Evolutionary conservation across 1,140 invertebrate genomes (phyloP), one percentile per base, ranked within the genome.

Genomic region (Brachystomella parvula): DNA sequence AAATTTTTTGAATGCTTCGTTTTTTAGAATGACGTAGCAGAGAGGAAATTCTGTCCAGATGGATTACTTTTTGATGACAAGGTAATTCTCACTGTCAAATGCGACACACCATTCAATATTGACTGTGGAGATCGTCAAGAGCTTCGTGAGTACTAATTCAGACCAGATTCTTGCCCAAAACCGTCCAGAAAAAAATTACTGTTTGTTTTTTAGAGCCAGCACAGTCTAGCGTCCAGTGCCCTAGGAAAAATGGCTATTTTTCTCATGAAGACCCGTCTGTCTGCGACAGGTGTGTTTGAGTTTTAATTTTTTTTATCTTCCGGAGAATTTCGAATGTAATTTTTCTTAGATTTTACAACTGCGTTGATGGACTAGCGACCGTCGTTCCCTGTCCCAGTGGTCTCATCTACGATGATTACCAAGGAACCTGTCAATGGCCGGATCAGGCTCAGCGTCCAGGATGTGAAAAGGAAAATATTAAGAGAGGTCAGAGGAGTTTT

Each of bases 221-320:
- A 61, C n/a, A 65, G 59, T 61, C 68, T 64, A 71, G 74, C 64
- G 49, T 70, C 60, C 65, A 74, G 70, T 73, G 89, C 76, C 89
- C 89, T 15, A 81, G 89, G 63, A 85, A 86, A 28, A 91, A 90
- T 74, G 89, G 89, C 33, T 88, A 86, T 76, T 92, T 87, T 80
- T 83, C 83, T 29, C 88, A 91, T 76, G 84, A 86, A 63, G 88
- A 90, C 74, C 83, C 84, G n/a, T 78, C 82, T 68, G 83, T 85
- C 0, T 92, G 90, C 71, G 88, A 89, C 75, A 87, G 89, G 74
- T 92, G 74, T 70, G 47, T 60, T 35, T 26, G 69, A 74, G 75
- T 61, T 91, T 89, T 76, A 84, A 87, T 0, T 86, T 89, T 65
- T 89, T 21, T 21, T 15, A 15, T 15, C 44, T 15, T 21, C 76